Evolutionary conservation across 1,140 invertebrate genomes (phyloP).

Genomic region (Augochlora pura): DNA sequence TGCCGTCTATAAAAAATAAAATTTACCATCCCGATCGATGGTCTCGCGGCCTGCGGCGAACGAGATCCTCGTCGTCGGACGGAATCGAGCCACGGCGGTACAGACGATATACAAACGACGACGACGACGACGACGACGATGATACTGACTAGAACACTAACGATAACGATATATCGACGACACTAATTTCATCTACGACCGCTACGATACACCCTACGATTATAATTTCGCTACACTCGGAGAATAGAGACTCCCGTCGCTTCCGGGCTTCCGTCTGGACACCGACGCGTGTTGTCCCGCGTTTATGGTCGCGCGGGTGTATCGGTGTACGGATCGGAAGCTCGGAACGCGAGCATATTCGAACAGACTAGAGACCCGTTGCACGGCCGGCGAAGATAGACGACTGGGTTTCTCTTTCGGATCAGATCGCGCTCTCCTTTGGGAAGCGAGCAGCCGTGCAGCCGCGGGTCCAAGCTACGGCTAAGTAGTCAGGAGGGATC

Average conservation of each 20-base stretch:
- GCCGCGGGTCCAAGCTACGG: constrained; percentile 76
- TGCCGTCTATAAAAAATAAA: constrained; percentile 69
- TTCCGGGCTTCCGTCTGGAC: constrained; percentile 28
- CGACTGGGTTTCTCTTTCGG: constrained; percentile 63
- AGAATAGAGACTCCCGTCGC: constrained; percentile 48
- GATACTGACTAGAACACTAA: constrained; percentile 11
- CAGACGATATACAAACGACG: too few relatives aligned
- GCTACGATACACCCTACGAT: constrained; percentile 46
- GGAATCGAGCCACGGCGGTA: not conserved
- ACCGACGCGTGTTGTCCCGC: too few relatives aligned
- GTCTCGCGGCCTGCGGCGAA: constrained; percentile 47
- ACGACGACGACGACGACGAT: constrained; percentile 19
- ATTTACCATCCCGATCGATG: constrained; percentile 53
- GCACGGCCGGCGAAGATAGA: constrained; percentile 75
- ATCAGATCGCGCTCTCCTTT: constrained; percentile 42
- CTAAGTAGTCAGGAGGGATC: constrained; percentile 81
- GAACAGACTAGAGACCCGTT: constrained; percentile 77
- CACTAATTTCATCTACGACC: constrained; percentile 30
- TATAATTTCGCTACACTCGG: constrained; percentile 43
- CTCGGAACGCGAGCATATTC: constrained; percentile 52
- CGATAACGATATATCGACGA: constrained; percentile 48
- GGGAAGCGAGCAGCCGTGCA: constrained; percentile 74
- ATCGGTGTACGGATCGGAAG: constrained; percentile 28
- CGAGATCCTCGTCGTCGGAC: not conserved
- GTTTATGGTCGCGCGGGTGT: too few relatives aligned